Conservation (phyloP, 2,888 invertebrate species). For the Nineta flava region DNA sequence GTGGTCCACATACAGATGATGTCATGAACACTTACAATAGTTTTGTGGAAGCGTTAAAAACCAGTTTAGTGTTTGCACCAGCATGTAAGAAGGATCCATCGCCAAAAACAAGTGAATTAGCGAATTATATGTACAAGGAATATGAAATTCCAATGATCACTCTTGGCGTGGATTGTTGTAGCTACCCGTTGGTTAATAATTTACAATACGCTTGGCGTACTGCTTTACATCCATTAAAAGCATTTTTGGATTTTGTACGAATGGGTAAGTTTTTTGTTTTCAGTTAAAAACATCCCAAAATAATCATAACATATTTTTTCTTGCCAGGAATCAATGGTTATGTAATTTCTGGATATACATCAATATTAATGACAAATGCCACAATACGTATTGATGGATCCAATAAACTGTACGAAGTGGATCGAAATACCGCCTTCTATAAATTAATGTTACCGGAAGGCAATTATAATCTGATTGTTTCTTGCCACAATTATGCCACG, state of each 20-base stretch:
- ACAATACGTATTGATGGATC: constrained; percentile 46
- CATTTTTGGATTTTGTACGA: constrained; percentile 40
- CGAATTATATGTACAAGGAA: constrained; percentile 41
- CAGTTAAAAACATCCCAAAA: neutral
- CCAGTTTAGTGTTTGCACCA: constrained; percentile 14
- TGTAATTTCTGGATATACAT: neutral
- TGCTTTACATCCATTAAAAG: constrained; percentile 45
- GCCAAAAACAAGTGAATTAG: constrained; percentile 23
- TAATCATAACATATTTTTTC: constrained; percentile 1
- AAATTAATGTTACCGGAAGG: constrained; percentile 56
- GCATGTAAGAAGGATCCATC: too few relatives aligned
- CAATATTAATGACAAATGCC: constrained; percentile 48
- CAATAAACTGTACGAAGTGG: constrained; percentile 39
- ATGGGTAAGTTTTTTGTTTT: constrained; percentile 32
- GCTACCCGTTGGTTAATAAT: constrained; percentile 51
- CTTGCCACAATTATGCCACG: constrained; percentile 41
- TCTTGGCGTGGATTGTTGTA: constrained; percentile 65
- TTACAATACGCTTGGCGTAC: constrained; percentile 60
- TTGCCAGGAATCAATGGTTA: neutral
- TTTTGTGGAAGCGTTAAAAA: constrained; percentile 31
- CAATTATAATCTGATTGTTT: constrained; percentile 41
- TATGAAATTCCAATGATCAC: constrained; percentile 51
- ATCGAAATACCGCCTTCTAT: constrained; percentile 53
- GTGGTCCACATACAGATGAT: constrained; percentile 21
- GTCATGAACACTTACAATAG: constrained; percentile 28